Conservation (phyloP, 1,140 invertebrate species). For the Drosophila nebulosa region DNA sequence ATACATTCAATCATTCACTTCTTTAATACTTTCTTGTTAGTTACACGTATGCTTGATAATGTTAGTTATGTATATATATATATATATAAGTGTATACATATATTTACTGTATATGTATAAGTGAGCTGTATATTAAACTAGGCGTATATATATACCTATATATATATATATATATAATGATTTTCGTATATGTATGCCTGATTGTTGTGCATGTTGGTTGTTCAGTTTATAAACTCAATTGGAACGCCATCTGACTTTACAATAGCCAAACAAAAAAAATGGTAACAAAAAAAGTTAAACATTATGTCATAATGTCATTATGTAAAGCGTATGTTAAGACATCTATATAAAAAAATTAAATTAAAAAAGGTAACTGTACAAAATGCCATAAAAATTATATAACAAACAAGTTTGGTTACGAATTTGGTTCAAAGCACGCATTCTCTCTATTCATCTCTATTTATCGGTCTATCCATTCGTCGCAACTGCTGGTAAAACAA, state of each 20-base stretch:
- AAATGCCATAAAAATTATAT: slow-evolving; percentile 77
- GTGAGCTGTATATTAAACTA: slow-evolving; percentile 59
- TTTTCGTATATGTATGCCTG: slow-evolving; percentile 68
- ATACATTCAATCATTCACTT: slow-evolving; percentile 25
- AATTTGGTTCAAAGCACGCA: slow-evolving; percentile 74
- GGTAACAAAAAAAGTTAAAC: slow-evolving; percentile 21
- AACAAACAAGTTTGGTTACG: slow-evolving; percentile 73
- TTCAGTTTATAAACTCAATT: slow-evolving; percentile 58
- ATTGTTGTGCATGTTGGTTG: slow-evolving; percentile 75
- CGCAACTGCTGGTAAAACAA: slow-evolving; percentile 58
- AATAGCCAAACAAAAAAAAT: slow-evolving; percentile 10
- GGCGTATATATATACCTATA: slow-evolving; percentile 36
- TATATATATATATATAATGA: slow-evolving; percentile 55
- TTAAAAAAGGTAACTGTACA: slow-evolving; percentile 58
- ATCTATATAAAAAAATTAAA: slow-evolving; percentile 26
- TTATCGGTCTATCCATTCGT: slow-evolving; percentile 17
- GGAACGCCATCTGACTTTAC: slow-evolving; percentile 54
- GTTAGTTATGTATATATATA: slow-evolving; percentile 41
- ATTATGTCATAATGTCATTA: slow-evolving; percentile 63
- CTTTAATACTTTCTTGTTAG: slow-evolving; percentile 73
- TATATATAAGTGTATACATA: slow-evolving; percentile 44
- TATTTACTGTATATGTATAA: slow-evolving; percentile 38
- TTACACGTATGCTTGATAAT: slow-evolving; percentile 74
- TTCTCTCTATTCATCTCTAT: slow-evolving; percentile 23
- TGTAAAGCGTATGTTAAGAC: slow-evolving; percentile 61